Conservation (phyloP, 2,113 vertebrate species). For the Elephantulus edwardii region DNA sequence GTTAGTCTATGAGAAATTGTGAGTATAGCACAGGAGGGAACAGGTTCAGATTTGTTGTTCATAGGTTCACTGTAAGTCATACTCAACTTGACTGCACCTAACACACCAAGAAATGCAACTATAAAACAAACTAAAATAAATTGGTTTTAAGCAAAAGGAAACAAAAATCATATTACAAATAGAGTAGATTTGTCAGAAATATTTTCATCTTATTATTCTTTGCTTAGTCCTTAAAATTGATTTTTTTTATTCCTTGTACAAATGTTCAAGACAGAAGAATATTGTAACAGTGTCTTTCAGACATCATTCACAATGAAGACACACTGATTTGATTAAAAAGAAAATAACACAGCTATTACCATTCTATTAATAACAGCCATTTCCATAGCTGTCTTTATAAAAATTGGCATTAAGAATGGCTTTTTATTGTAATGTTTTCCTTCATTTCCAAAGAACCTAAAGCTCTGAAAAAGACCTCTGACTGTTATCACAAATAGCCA, state of each 20-base stretch:
- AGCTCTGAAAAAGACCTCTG: conserved; percentile 5
- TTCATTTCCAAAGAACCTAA: not conserved
- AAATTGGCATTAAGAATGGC: not conserved
- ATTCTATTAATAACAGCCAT: not conserved
- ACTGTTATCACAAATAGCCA: not conserved
- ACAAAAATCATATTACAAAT: not conserved
- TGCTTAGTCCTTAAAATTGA: not conserved
- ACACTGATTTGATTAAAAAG: not conserved
- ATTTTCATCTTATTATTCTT: not conserved
- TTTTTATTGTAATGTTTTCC: not conserved
- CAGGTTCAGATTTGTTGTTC: too few relatives aligned
- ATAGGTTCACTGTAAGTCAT: too few relatives aligned
- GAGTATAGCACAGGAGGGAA: too few relatives aligned
- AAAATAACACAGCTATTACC: not conserved
- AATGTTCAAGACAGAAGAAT: not conserved
- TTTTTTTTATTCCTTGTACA: not conserved
- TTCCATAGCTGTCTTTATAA: not conserved
- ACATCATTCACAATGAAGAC: not conserved
- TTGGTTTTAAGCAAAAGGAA: not conserved
- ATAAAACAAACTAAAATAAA: not conserved
- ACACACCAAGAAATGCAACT: too few relatives aligned
- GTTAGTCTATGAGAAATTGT: too few relatives aligned
- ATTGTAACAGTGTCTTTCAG: not conserved
- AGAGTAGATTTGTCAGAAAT: conserved; percentile 9
- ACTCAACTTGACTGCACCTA: too few relatives aligned